Percentiles rank a stretch among this genome's conserved stretches.
Conservation (phyloP, 2,113 vertebrate species). For the Tachysurus vachellii region DNA sequence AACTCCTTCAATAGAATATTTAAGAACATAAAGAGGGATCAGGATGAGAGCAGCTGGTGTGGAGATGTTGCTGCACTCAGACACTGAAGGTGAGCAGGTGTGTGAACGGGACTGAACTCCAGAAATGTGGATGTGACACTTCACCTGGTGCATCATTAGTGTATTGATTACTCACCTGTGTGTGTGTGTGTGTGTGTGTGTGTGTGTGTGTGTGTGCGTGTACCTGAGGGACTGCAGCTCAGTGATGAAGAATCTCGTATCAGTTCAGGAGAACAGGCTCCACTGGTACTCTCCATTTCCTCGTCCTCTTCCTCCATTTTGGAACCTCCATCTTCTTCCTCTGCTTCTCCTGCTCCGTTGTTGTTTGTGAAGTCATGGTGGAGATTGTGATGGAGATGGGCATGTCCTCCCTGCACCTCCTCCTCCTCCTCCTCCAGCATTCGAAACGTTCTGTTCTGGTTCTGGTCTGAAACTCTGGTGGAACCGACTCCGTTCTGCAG, state of each 20-base stretch:
- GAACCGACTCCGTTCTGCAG: slow-evolving; percentile 57
- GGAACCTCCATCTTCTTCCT: slow-evolving; percentile 32
- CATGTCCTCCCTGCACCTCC: slow-evolving; percentile 33
- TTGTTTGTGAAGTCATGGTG: slow-evolving; percentile 52
- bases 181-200: slow-evolving; percentile 2
- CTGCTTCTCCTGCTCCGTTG: slow-evolving; percentile 47
- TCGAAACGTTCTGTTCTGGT: slow-evolving; percentile 48
- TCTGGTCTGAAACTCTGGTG: slow-evolving; percentile 49
- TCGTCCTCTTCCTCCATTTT: slow-evolving; percentile 60
- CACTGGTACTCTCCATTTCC: slow-evolving; percentile 59
- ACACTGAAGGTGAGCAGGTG: too few species aligned
- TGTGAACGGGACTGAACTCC: too few species aligned
- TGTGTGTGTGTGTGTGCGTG: slow-evolving; percentile 30
- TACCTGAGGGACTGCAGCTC: slow-evolving; percentile 67
- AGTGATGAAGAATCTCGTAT: slow-evolving; percentile 71
- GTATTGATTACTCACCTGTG: not conserved
- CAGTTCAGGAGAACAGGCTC: slow-evolving; percentile 63
- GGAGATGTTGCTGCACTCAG: too few species aligned
- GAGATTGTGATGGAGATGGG: slow-evolving; percentile 35
- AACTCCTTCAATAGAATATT: too few species aligned
- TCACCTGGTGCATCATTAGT: not conserved
- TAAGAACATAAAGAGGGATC: too few species aligned
- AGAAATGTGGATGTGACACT: too few species aligned
- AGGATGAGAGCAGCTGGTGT: too few species aligned
- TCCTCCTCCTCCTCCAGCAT: slow-evolving; percentile 50